phyloP scores from a whole-genome alignment of 2,888 invertebrate species.

The Ochlodes sylvanus region DNA sequence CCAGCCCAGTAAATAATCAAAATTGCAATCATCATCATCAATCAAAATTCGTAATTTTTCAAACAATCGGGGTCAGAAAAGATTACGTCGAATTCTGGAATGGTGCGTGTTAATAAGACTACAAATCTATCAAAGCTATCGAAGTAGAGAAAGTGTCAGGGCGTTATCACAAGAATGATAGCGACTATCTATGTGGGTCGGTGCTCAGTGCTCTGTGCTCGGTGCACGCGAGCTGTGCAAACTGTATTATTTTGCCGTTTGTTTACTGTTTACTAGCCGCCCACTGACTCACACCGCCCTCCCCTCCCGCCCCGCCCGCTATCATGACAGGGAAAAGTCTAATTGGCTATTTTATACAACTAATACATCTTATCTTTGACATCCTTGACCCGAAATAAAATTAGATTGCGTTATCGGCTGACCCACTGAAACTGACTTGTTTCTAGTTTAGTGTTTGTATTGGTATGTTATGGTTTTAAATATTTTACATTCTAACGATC shows the following conservation, averaged over 20 bases:
- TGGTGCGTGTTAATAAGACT: no score
- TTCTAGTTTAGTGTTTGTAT: conserved; percentile 33
- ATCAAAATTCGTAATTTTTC: no score
- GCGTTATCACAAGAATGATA: conserved; percentile 70
- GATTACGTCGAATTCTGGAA: no score
- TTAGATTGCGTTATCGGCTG: conserved; percentile 53
- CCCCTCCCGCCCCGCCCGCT: background rate
- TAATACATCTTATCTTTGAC: conserved; percentile 40
- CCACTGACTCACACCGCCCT: conserved; percentile 1
- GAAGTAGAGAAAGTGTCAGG: conserved; percentile 66
- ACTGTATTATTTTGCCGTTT: conserved; percentile 61
- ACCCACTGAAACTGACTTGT: conserved; percentile 46
- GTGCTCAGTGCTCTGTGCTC: conserved; percentile 44
- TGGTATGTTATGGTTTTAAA: background rate
- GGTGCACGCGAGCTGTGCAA: conserved; percentile 63
- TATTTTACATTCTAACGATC: no score
- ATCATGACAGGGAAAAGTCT: conserved; percentile 31
- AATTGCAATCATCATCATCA: no score
- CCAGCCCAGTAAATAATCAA: no score
- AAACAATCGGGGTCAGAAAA: no score
- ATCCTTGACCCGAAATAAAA: conserved; percentile 58
- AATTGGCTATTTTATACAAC: conserved; percentile 29
- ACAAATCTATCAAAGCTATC: background rate
- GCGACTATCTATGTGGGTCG: conserved; percentile 77
- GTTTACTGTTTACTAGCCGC: conserved; percentile 49